Evolutionary conservation across 2,888 invertebrate species (phyloP), one percentile per base, ranked within the genome.

Genomic region (Dione juno): DNA sequence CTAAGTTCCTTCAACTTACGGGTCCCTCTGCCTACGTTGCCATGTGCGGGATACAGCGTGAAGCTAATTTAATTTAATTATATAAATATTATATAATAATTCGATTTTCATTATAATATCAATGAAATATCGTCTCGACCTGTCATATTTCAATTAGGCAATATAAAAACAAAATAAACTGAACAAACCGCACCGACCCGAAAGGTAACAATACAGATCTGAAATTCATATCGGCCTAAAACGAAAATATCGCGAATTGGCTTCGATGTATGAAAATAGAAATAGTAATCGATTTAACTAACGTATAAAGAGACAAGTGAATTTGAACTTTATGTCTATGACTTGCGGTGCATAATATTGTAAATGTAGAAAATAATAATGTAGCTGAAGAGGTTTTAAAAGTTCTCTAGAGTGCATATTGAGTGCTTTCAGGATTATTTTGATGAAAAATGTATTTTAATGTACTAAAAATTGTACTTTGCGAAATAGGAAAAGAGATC

Each of bases 241-340:
- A 63, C n/a, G 28, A 57, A 64, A 48, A 70, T 13, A 14, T 70
- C 67, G 45, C 57, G 64, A 59, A 67, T 65, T 59, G 72, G 45
- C 58, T 54, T 21, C 43, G 28, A 64, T n/a, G 53, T 54, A 48
- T 67, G 67, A 70, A 72, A 67, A 66, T 67, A 67, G 64, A 54
- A 72, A 72, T 59, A 50, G 35, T 66, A 45, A 61, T 70, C 58
- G 66, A 59, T 67, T 58, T 67, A 50, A n/a, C 45, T 28, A 45
- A 59, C 21, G 9, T 43, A 43, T 61, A 35, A 11, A 14, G 11
- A 1, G 8, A 1, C 10, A 21, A 28, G n/a, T 16, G 28, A 61
- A n/a, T 61, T 45, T 61, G 10, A 45, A 13, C 28, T 28, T 13
- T 61, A 61, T 61, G 7, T 11, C 21, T 35, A 3, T 13, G 7